Evolutionary conservation across 1,140 invertebrate species (phyloP).

Genomic region (Chionoecetes opilio): DNA sequence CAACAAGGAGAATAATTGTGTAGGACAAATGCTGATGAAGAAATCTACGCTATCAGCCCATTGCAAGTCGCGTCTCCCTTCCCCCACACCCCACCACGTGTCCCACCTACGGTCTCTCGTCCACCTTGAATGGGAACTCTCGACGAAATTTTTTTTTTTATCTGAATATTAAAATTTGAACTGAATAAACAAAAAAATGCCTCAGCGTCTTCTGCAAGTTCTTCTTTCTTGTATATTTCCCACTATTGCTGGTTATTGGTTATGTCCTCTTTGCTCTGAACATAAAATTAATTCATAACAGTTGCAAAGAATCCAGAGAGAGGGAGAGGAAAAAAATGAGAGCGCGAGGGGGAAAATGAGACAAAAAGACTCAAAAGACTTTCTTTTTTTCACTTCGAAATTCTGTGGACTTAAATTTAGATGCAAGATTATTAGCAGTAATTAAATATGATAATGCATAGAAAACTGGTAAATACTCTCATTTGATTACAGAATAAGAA

Average conservation of each 20-base stretch:
- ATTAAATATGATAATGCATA: not conserved
- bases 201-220: not conserved
- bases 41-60: not conserved
- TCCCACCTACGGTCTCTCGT: not conserved
- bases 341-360: not conserved
- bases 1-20: not conserved
- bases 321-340: not conserved
- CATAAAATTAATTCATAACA: not conserved
- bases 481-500: not conserved
- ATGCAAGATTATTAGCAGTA: not conserved
- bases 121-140: not conserved
- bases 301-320: too few relatives aligned
- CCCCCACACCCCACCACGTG: not conserved
- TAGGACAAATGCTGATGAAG: not conserved
- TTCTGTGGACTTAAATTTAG: not conserved
- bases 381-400: conserved; percentile 11
- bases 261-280: not conserved
- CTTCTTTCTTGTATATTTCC: not conserved
- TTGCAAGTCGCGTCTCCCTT: not conserved
- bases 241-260: not conserved
- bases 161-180: too few relatives aligned
- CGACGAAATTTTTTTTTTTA: too few relatives aligned
- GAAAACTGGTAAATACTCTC: conserved; percentile 7
- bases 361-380: not conserved
- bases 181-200: not conserved